Evolutionary conservation across 2,888 invertebrate species (phyloP).

Genomic region (Cinara cedri): DNA sequence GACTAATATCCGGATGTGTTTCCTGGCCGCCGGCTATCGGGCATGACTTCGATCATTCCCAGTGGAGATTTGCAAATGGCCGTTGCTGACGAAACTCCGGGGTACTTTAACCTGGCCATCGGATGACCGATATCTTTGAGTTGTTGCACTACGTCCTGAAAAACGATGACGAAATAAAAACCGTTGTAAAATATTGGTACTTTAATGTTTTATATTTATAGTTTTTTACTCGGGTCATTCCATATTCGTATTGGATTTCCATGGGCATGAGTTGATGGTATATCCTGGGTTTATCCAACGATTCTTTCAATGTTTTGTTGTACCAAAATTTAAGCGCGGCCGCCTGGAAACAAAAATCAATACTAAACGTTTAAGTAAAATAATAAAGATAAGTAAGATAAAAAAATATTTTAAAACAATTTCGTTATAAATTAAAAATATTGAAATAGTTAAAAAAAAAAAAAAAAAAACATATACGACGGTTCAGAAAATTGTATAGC

Average conservation of each 20-base stretch:
- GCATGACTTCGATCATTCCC: slow-evolving; percentile 30
- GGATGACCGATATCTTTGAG: slow-evolving; percentile 36
- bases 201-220: background rate
- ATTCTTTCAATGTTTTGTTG: slow-evolving; percentile 70
- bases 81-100: slow-evolving; percentile 11
- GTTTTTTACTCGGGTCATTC: slow-evolving; percentile 67
- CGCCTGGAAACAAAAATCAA: slow-evolving; percentile 64
- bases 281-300: slow-evolving; percentile 75
- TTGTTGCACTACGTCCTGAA: slow-evolving; percentile 27
- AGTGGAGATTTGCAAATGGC: slow-evolving; percentile 28
- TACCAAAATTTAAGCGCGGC: slow-evolving; percentile 73
- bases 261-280: slow-evolving; percentile 89
- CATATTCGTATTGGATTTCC: slow-evolving; percentile 71
- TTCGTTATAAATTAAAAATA: background rate
- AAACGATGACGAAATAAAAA: background rate
- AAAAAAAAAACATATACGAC: too few species aligned
- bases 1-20: slow-evolving; percentile 37
- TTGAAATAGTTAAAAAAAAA: background rate
- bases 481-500: too few species aligned
- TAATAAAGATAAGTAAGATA: too few species aligned
- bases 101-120: background rate
- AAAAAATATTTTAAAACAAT: too few species aligned
- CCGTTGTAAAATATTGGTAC: background rate
- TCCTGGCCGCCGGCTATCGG: slow-evolving; percentile 50
- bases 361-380: background rate